Percentiles rank a stretch among this genome's conserved stretches.
Conservation (phyloP, 2,797 vertebrate species). For the Myotis myotis region DNA sequence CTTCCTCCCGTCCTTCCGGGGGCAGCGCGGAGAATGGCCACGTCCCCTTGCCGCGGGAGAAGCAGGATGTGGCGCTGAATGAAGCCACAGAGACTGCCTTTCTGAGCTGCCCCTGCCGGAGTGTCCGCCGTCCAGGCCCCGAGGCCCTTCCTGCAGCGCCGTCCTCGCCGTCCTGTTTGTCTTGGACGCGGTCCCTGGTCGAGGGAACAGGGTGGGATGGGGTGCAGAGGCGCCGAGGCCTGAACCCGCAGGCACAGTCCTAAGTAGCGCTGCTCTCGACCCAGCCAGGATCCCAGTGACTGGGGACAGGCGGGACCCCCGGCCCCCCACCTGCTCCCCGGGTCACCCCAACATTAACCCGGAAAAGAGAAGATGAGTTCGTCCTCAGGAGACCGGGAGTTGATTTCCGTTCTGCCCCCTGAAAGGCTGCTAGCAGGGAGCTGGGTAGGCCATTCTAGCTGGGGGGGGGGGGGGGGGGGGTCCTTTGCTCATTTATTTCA, state of each 20-base stretch:
- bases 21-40: not conserved
- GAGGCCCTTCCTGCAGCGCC: slow-evolving; percentile 51
- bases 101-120: not conserved
- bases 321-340: not conserved
- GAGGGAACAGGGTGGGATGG: not conserved
- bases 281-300: not conserved
- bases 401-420: not conserved
- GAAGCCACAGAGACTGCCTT: slow-evolving; percentile 20
- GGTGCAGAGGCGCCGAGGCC: not conserved
- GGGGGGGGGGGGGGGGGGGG: too few species aligned
- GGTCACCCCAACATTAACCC: not conserved
- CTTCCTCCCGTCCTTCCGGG: not conserved
- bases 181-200: slow-evolving; percentile 60
- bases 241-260: not conserved
- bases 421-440: not conserved
- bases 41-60: not conserved
- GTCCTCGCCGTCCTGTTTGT: slow-evolving; percentile 59
- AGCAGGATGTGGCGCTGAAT: slow-evolving; percentile 52
- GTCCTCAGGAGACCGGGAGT: not conserved
- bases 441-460: too few species aligned
- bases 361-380: not conserved
- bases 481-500: not conserved
- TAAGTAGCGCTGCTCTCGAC: not conserved
- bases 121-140: not conserved
- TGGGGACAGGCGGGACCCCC: fast-evolving